These are phyloP conservation scores for Otus sunia DNA, from an alignment of 2,113 vertebrate genomes.

Conservation along the genomic window DNA sequence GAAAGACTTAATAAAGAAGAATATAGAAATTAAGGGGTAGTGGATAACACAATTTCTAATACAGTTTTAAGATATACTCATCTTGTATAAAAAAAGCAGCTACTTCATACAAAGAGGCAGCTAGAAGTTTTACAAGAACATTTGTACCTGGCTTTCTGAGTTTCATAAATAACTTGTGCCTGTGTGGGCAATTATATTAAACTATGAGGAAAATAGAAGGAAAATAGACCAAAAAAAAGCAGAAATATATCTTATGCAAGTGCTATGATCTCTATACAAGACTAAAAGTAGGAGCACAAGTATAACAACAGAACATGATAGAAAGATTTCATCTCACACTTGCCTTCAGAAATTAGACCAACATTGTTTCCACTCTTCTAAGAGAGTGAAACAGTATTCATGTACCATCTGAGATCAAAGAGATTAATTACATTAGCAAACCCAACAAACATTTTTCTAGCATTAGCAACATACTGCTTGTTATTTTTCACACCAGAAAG, in stretches of 20 bases:
- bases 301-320: neutral
- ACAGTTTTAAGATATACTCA: neutral
- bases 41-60: neutral
- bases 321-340: neutral
- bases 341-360: neutral
- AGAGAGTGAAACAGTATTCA: neutral
- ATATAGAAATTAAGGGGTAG: neutral
- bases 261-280: accelerated
- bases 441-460: neutral
- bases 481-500: neutral
- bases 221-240: neutral
- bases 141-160: neutral
- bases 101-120: neutral
- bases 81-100: neutral
- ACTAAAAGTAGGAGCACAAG: neutral
- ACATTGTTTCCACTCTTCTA: neutral
- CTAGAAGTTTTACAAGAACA: neutral
- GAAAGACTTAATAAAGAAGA: neutral
- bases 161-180: neutral
- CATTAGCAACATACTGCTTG: neutral
- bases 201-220: neutral
- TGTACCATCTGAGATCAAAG: neutral
- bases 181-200: neutral
- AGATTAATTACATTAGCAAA: neutral
- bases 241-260: neutral